Evolutionary conservation across 2,797 vertebrate genomes (phyloP).

Genomic region (Brotula barbata): DNA sequence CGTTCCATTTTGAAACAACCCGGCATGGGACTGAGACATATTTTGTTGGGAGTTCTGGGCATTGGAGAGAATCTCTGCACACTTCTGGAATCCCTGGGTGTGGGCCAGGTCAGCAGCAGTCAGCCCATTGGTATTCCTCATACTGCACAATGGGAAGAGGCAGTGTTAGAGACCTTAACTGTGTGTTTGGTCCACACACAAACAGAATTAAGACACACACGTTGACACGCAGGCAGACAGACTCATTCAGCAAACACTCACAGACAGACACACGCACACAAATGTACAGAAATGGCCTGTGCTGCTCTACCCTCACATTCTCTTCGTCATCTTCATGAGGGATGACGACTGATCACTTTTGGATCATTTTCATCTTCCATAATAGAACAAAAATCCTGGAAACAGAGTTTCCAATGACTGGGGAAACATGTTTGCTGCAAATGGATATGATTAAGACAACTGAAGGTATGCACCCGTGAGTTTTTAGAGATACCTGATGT

Average conservation of each 20-base stretch:
- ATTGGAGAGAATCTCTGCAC: constrained; percentile 95
- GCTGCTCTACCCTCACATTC: constrained; percentile 64
- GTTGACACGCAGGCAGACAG: constrained; percentile 11
- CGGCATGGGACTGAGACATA: constrained; percentile 84
- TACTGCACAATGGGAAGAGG: constrained; percentile 88
- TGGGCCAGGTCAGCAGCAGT: constrained; percentile 98
- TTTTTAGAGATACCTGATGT: constrained; percentile 15
- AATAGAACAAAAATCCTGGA: constrained; percentile 40
- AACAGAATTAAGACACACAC: constrained; percentile 41
- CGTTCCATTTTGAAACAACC: constrained; percentile 82
- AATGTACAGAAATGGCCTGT: constrained; percentile 68
- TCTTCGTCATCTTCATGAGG: constrained; percentile 71
- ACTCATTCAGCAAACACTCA: constrained; percentile 45
- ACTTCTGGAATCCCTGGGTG: constrained; percentile 97
- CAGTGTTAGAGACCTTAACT: constrained; percentile 81
- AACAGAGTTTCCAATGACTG: constrained; percentile 43
- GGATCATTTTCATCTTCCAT: constrained; percentile 69
- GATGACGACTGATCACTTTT: constrained; percentile 75
- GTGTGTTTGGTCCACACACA: constrained; percentile 36
- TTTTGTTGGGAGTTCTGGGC: constrained; percentile 90
- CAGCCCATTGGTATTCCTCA: constrained; percentile 99
- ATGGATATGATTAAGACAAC: constrained; percentile 66
- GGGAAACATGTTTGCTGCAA: constrained; percentile 61
- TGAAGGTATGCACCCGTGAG: constrained; percentile 6
- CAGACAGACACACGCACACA: constrained; percentile 37